These are phyloP conservation scores for Drosophila watanabei DNA, from an alignment of 1,140 invertebrate species.

Conservation along the genomic window DNA sequence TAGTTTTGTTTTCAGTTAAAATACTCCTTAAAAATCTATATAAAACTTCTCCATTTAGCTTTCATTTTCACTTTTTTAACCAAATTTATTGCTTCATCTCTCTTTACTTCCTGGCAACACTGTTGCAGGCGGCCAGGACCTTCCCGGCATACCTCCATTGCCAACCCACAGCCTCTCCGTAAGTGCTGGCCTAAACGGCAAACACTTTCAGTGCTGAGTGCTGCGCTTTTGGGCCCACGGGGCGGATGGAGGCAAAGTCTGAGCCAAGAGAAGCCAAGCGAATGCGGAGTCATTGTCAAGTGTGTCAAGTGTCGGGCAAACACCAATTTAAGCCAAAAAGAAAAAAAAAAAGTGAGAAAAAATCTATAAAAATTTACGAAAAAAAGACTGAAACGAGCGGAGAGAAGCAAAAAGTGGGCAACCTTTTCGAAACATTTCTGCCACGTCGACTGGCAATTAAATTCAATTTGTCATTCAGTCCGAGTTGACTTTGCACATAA, in stretches of 20 bases:
- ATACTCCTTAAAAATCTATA: background rate
- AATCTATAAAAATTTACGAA: background rate
- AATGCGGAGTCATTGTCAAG: constrained; percentile 68
- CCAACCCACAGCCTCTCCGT: constrained; percentile 3
- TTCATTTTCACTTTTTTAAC: background rate
- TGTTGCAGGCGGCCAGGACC: constrained; percentile 25
- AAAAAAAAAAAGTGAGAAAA: constrained; percentile 26
- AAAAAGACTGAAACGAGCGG: background rate
- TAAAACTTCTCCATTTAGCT: background rate
- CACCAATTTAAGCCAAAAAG: constrained; percentile 60
- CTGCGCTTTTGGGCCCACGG: constrained; percentile 52
- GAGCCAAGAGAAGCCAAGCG: constrained; percentile 43
- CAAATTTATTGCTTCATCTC: background rate
- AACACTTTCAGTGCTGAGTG: constrained; percentile 68
- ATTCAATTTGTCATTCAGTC: constrained; percentile 71
- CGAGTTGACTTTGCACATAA: constrained; percentile 72
- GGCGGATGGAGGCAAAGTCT: constrained; percentile 26
- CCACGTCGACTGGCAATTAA: constrained; percentile 67
- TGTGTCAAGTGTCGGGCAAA: constrained; percentile 66
- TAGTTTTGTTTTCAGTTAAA: no score
- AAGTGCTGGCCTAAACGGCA: constrained; percentile 64
- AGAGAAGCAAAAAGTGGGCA: constrained; percentile 16
- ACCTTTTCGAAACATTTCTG: constrained; percentile 30
- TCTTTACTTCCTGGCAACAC: background rate
- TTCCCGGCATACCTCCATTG: background rate